These are phyloP conservation scores for Brachypodius melanocephalos DNA, from an alignment of 2,113 vertebrate species.

Conservation along the genomic window DNA sequence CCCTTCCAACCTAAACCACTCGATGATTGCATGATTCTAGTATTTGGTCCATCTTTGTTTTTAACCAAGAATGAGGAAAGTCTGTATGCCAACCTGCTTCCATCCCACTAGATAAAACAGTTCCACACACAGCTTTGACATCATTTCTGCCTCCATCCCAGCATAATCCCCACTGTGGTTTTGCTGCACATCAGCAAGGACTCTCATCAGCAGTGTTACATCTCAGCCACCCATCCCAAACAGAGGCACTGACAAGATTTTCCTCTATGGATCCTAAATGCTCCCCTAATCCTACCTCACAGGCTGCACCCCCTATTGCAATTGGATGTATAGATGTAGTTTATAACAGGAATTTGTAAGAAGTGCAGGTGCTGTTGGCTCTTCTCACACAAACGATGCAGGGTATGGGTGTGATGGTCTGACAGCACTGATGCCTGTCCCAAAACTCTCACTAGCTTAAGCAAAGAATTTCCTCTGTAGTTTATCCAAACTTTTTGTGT, in stretches of 20 bases:
- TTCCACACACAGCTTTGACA: neutral
- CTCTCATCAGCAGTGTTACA: accelerated
- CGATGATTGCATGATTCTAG: accelerated
- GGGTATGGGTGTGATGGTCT: neutral
- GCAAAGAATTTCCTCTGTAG: neutral
- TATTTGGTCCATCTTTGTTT: neutral
- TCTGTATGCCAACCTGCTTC: neutral
- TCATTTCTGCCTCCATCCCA: neutral
- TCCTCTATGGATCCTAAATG: neutral
- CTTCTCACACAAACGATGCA: accelerated
- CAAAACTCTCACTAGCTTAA: neutral
- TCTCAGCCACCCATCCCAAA: neutral
- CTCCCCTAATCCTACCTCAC: neutral
- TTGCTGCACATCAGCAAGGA: neutral
- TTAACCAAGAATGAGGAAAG: neutral
- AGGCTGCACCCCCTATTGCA: neutral
- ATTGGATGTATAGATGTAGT: neutral
- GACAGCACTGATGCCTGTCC: too few species aligned
- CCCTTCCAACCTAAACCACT: neutral
- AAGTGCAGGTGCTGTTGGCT: neutral
- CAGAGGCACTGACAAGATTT: neutral
- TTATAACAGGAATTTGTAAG: neutral
- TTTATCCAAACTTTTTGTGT: neutral
- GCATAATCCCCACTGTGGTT: neutral
- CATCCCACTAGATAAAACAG: neutral